Percentiles rank a stretch among this genome's conserved stretches.
These are phyloP conservation scores for Liasis olivaceus DNA, from an alignment of 2,797 vertebrate genomes.

Conservation along the genomic window DNA sequence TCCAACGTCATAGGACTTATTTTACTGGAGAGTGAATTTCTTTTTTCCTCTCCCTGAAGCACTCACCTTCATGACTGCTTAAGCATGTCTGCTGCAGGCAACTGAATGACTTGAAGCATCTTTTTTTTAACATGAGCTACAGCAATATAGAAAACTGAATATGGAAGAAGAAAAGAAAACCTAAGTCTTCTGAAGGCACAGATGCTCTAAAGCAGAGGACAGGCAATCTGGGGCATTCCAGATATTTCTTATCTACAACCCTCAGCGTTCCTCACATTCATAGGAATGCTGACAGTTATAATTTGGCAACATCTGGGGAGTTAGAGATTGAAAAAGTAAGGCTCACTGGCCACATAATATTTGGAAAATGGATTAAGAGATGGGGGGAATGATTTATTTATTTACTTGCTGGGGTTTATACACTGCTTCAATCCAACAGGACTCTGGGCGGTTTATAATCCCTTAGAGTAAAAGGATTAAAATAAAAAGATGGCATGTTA, in stretches of 20 bases:
- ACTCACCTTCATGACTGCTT: background rate
- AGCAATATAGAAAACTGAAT: background rate
- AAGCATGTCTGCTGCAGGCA: background rate
- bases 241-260: background rate
- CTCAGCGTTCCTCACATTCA: background rate
- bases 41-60: background rate
- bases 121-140: background rate
- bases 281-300: background rate
- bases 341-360: background rate
- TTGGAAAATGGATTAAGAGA: background rate
- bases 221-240: background rate
- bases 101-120: background rate
- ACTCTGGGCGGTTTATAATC: background rate
- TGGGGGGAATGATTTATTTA: background rate
- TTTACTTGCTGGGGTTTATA: background rate
- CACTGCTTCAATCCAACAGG: background rate
- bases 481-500: background rate
- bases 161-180: background rate
- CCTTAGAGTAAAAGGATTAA: background rate
- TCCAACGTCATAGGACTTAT: background rate
- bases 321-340: background rate
- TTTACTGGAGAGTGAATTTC: background rate
- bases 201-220: background rate
- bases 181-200: background rate
- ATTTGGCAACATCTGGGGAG: background rate